These are phyloP conservation scores for Plecturocebus donacophilus DNA, from an alignment of 2,113 vertebrate genomes.

Conservation along the genomic window DNA sequence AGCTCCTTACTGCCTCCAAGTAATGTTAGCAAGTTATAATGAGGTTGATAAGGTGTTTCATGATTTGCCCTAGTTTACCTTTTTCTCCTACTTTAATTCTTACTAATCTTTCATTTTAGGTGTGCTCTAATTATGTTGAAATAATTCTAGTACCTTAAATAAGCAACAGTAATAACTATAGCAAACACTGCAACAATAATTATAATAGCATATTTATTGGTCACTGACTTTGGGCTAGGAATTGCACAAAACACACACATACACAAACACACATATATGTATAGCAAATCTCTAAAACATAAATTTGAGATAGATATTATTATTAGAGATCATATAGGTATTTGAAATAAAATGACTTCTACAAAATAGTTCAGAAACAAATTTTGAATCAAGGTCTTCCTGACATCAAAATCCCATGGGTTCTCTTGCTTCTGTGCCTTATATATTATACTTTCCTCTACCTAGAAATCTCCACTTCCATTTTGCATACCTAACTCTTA, in stretches of 20 bases:
- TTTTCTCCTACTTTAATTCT: neutral
- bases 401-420: neutral
- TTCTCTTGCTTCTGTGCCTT: neutral
- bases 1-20: neutral
- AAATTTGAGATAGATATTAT: neutral
- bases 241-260: neutral
- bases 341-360: neutral
- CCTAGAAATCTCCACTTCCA: neutral
- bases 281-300: neutral
- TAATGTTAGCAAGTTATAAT: neutral
- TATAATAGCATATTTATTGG: neutral
- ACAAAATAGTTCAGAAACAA: neutral
- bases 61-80: neutral
- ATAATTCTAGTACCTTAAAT: neutral
- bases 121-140: neutral
- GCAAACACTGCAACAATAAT: neutral
- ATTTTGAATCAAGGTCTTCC: neutral
- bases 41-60: neutral
- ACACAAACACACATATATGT: neutral
- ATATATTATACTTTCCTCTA: neutral
- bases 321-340: neutral
- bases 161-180: neutral
- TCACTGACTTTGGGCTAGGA: neutral
- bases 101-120: neutral
- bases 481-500: neutral